Conservation (phyloP, 2,797 vertebrate genomes). For the Ceyx erithaca region DNA sequence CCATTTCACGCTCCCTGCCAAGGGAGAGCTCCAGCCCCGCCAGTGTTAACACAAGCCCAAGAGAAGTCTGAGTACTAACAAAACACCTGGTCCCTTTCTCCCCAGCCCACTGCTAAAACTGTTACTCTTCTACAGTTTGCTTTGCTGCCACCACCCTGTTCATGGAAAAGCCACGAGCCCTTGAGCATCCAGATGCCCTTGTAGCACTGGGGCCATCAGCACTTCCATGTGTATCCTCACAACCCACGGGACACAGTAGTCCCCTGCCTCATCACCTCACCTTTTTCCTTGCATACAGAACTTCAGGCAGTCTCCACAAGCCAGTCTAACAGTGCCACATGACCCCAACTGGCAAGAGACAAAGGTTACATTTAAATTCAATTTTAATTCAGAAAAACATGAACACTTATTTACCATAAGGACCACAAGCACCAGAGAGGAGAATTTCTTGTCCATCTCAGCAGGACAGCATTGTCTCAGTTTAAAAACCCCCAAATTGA, state of each 20-base stretch:
- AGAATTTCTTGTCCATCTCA: neutral
- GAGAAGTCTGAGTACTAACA: neutral
- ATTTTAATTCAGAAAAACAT: constrained; percentile 58
- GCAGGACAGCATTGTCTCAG: neutral
- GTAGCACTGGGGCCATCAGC: neutral
- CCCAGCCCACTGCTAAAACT: neutral
- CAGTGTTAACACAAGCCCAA: neutral
- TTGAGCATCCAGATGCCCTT: neutral
- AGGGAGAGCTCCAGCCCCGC: neutral
- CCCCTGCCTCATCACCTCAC: neutral
- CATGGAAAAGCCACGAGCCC: fast-evolving
- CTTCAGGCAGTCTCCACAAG: too few relatives aligned
- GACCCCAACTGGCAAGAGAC: constrained; percentile 9
- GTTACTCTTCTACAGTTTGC: neutral
- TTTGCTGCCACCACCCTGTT: neutral
- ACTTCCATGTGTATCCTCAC: fast-evolving
- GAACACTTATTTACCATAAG: constrained; percentile 52
- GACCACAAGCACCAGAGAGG: neutral
- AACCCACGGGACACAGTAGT: neutral
- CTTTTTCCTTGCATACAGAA: neutral
- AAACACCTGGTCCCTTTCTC: neutral
- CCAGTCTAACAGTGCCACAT: neutral
- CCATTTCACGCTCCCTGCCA: neutral
- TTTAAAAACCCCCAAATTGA: neutral
- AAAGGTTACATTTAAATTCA: constrained; percentile 27